Conservation (phyloP, 2,113 vertebrate species). For the Talpa occidentalis region DNA sequence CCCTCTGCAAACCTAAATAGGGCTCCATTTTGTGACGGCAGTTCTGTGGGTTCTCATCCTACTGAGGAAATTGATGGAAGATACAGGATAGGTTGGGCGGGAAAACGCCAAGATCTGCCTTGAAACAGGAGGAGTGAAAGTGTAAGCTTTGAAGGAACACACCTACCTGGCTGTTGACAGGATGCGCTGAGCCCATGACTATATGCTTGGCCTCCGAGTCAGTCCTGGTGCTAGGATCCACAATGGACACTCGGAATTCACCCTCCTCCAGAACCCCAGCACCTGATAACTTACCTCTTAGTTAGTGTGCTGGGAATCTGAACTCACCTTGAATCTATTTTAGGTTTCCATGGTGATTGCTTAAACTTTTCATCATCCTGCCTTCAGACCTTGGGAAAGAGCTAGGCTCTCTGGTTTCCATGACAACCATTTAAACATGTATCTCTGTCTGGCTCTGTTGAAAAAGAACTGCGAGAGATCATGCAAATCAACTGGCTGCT, state of each 20-base stretch:
- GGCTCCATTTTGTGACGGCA: neutral
- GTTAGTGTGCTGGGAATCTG: neutral
- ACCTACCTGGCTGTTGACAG: fast-evolving
- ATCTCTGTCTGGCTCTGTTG: constrained; percentile 79
- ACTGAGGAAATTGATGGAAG: neutral
- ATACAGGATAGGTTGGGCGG: neutral
- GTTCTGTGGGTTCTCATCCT: neutral
- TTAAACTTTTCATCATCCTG: constrained; percentile 84
- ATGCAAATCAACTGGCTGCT: constrained; percentile 76
- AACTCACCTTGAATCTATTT: constrained; percentile 70
- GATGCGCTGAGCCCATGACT: neutral
- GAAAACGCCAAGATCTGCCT: neutral
- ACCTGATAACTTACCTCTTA: neutral
- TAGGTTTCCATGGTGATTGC: constrained; percentile 86
- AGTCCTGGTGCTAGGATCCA: neutral
- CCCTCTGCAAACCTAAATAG: neutral
- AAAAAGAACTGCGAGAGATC: constrained; percentile 68
- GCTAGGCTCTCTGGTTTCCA: constrained; percentile 81
- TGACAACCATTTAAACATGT: constrained; percentile 82
- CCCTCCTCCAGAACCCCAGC: neutral
- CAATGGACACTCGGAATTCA: neutral
- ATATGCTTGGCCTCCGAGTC: too few relatives aligned
- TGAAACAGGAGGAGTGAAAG: neutral
- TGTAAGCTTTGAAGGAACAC: neutral
- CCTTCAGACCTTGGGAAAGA: constrained; percentile 82